Evolutionary conservation across 92 coral and sea anemone genomes (phyloP), one percentile per base, ranked within the genome.

Genomic region (Paragorgia papillata): DNA sequence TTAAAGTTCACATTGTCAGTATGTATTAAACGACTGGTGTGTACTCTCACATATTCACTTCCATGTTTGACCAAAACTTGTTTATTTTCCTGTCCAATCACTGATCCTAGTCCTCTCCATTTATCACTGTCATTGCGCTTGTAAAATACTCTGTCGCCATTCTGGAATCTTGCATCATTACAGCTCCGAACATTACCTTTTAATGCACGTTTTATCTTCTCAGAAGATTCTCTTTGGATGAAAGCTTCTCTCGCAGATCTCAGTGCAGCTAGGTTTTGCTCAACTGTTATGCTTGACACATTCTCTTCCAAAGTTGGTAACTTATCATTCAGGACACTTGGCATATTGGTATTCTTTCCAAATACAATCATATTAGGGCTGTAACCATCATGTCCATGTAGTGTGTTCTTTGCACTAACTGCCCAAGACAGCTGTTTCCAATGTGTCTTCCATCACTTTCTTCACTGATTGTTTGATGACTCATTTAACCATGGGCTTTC

Each of bases 401-500:
- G 49, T 34, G 57, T 43, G 26, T 67, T 67, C 57, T 67, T 67
- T 20, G 74, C 74, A 43, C 14, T 41, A 10, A 67, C 31, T 43
- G 74, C 74, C 74, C 74, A 67, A 10, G 33, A 63, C 18, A 17
- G 74, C 49, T 41, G 49, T 46, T 30, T 67, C 74, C 32, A 48
- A 48, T 14, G 33, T 41, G n/a, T 67, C 33, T 14, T 41, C 49
- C 34, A 14, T 67, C 14, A 67, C 54, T 50, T 67, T 67, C 28
- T 37, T 29, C 49, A 41, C n/a, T n/a, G 49, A 37, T n/a, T 67
- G 53, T 20, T 48, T 67, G 26, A 76, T 8, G 30, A 76, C 49
- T 10, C 69, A 51, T 76, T 76, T 35, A 30, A 33, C 69, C 69
- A 76, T 32, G 81, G 71, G 9, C 56, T 35, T 39, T 76, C 67